phyloP scores from a whole-genome alignment of 2,888 invertebrate genomes.

The Nematopogon swammerdamellus region DNA sequence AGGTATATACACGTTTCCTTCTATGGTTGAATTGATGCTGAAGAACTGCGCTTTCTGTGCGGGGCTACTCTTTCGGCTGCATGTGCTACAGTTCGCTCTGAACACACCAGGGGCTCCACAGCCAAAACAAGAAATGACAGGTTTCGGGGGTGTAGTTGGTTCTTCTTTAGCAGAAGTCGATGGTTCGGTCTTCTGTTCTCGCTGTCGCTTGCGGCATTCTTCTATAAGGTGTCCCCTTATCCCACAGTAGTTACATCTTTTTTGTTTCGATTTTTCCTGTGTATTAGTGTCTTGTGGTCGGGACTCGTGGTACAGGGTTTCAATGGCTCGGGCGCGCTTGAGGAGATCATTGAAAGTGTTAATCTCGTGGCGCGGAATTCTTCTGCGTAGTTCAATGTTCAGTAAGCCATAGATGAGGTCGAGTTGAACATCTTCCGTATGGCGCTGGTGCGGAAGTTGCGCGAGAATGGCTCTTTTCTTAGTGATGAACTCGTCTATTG shows the following conservation, averaged over 20 bases:
- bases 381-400: slow-evolving; percentile 5
- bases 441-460: slow-evolving; percentile 8
- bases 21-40: slow-evolving; percentile 1
- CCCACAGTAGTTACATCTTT: neutral
- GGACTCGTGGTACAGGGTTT: slow-evolving; percentile 1
- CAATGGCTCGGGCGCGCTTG: slow-evolving; percentile 4
- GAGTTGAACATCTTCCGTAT: slow-evolving; percentile 12
- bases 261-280: too few relatives aligned
- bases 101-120: slow-evolving; percentile 13
- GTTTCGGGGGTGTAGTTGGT: slow-evolving; percentile 1
- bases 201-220: slow-evolving; percentile 1
- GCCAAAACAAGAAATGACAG: slow-evolving; percentile 10
- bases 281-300: too few relatives aligned
- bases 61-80: slow-evolving; percentile 6
- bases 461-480: slow-evolving; percentile 10
- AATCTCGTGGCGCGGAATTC: slow-evolving; percentile 5
- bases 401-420: slow-evolving; percentile 12
- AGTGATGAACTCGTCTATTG: slow-evolving; percentile 10
- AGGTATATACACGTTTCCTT: slow-evolving; percentile 7
- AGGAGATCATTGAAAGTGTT: slow-evolving; percentile 5
- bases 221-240: slow-evolving; percentile 3
- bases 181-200: neutral
- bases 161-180: too few relatives aligned
- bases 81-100: slow-evolving; percentile 9
- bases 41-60: slow-evolving; percentile 6